phyloP scores from a whole-genome alignment of 2,113 vertebrate species.

The Oreocharis arfaki region DNA sequence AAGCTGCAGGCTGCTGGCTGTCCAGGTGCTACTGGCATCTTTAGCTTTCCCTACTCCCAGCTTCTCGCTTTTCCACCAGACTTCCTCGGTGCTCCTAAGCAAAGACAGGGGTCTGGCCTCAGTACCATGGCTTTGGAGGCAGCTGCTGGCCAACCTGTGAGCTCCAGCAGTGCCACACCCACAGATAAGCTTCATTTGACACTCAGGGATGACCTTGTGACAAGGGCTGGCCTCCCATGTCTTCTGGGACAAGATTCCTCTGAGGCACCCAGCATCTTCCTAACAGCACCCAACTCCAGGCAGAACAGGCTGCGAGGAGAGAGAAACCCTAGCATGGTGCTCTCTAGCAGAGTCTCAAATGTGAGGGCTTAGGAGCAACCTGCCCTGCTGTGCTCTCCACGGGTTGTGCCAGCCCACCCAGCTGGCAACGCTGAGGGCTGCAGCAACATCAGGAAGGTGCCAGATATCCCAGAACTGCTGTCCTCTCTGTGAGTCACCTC shows the following conservation, averaged over 20 bases:
- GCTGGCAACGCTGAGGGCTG: not conserved
- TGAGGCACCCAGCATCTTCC: not conserved
- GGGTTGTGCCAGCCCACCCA: not conserved
- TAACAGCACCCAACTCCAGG: not conserved
- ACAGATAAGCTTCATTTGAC: not conserved
- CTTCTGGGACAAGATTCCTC: not conserved
- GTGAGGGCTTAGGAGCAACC: not conserved
- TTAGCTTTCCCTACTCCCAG: not conserved
- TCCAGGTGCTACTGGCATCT: not conserved
- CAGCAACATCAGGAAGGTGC: accelerated
- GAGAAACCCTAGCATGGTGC: not conserved
- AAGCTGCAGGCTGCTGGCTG: not conserved
- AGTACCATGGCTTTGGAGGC: not conserved
- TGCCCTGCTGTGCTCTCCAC: not conserved
- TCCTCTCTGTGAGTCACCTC: not conserved
- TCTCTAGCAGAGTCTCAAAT: not conserved
- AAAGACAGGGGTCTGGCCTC: not conserved
- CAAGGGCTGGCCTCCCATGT: not conserved
- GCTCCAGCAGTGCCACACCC: not conserved
- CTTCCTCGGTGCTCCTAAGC: not conserved
- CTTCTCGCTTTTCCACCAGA: not conserved
- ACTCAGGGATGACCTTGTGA: not conserved
- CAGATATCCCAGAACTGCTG: not conserved
- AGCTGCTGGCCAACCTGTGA: not conserved
- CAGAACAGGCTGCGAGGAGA: not conserved